Conservation (phyloP, 1,140 invertebrate genomes). For the Temnothorax nylanderi region DNA sequence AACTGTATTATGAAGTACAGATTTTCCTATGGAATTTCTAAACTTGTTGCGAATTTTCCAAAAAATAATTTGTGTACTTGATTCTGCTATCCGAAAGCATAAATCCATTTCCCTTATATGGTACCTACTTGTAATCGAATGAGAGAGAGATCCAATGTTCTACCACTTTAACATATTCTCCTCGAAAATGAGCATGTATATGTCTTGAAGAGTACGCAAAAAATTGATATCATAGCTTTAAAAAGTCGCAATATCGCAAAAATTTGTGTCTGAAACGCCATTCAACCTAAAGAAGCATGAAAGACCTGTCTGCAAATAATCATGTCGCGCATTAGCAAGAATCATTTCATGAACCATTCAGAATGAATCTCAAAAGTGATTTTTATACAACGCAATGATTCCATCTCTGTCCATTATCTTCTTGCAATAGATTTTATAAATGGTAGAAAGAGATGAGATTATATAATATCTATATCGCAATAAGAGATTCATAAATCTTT, state of each 20-base stretch:
- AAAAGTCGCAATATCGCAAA: neutral
- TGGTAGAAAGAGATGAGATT: neutral
- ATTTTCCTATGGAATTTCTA: neutral
- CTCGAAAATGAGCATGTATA: slow-evolving; percentile 37
- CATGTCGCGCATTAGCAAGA: neutral
- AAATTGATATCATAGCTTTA: neutral
- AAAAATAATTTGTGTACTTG: neutral
- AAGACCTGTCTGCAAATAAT: neutral
- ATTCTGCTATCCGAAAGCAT: neutral
- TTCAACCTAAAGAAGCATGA: neutral
- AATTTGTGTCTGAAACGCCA: neutral
- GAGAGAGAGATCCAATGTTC: slow-evolving; percentile 3
- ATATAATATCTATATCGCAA: neutral
- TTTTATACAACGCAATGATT: neutral
- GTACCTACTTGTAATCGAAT: slow-evolving; percentile 33
- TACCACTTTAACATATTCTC: slow-evolving; percentile 47
- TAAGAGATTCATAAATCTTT: neutral
- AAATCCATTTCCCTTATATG: neutral
- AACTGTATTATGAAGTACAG: neutral
- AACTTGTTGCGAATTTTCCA: neutral
- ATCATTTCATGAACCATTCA: neutral
- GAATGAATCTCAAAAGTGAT: slow-evolving; percentile 12
- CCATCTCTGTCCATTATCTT: neutral
- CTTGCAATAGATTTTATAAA: neutral
- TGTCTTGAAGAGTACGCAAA: slow-evolving; percentile 48